Percentiles rank a stretch among this genome's conserved stretches.
phyloP scores from a whole-genome alignment of 1,140 invertebrate genomes.

The Copidosoma floridanum region DNA sequence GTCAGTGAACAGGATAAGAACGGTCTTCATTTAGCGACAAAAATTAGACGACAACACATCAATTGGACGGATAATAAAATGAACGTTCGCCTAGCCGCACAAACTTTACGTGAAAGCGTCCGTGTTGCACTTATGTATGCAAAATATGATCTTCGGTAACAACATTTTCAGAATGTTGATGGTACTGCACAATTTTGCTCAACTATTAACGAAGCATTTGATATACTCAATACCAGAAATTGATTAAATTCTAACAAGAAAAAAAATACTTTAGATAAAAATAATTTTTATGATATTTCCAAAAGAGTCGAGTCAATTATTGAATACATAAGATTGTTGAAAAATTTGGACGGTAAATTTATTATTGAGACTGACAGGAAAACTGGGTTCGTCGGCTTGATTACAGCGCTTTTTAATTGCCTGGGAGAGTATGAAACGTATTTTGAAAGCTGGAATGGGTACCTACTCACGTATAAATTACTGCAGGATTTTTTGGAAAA shows the following conservation, averaged over 20 bases:
- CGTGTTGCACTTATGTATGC: slow-evolving; percentile 7
- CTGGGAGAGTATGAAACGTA: neutral
- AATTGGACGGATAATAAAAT: no score
- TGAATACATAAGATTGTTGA: neutral
- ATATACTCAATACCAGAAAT: slow-evolving; percentile 37
- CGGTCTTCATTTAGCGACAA: no score
- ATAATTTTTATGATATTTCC: neutral
- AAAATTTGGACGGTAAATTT: neutral
- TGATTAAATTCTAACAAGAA: slow-evolving; percentile 22
- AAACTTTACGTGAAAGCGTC: slow-evolving; percentile 22
- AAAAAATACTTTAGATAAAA: slow-evolving; percentile 5
- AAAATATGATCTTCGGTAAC: no score
- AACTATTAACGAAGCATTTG: slow-evolving; percentile 39
- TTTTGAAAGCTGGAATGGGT: no score
- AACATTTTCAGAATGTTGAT: slow-evolving; percentile 25
- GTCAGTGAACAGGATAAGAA: slow-evolving; percentile 26
- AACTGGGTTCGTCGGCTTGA: neutral
- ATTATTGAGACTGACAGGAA: neutral
- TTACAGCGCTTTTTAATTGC: neutral
- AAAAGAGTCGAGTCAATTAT: neutral
- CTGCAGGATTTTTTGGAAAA: neutral
- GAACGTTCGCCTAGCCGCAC: neutral
- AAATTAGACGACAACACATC: no score
- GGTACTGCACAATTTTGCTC: slow-evolving; percentile 30
- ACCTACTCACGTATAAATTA: neutral